Evolutionary conservation across 1,140 invertebrate genomes (phyloP), one percentile per base, ranked within the genome.

Genomic region (Panonychus citri): DNA sequence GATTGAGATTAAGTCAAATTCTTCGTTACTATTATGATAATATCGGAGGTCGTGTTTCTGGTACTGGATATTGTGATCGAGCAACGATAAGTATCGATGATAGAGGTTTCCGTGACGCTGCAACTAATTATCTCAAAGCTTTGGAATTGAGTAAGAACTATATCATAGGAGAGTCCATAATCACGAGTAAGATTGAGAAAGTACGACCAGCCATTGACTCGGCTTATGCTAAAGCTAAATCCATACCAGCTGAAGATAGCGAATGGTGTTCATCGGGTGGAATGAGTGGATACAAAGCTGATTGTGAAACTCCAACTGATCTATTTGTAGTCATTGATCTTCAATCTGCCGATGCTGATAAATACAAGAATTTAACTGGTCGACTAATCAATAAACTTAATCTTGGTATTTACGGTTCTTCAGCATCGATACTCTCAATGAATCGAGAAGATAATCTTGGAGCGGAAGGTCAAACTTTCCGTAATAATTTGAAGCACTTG

Each of bases 261-360:
- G 37, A 54, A 3, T 54, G 30, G 28, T 54, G 53, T 39, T 15
- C 15, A 17, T 12, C 25, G 13, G 26, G 26, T 26, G 49, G 24
- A 51, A 17, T n/a, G 13, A 28, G 7, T 17, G 13, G 39, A 3
- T n/a, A n/a, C 12, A n/a, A 27, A 42, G n/a, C 10, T n/a, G 21
- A 42, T 19, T 57, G 55, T 28, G 58, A 59, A 37, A 59, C 54
- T 19, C 55, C 58, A 27, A 49, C 49, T 8, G 58, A 59, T 57
- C n/a, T 59, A 15, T 40, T 59, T 27, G 49, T 57, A 25, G 37
- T 53, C 12, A 25, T 59, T 21, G 58, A 59, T 43, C 48, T 24
- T 15, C 28, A 56, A 34, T 21, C 43, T 19, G 28, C 40, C 15
- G 30, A 51, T 15, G n/a, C 21, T 46, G 43, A 46, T 2, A 46